phyloP scores from a whole-genome alignment of 2,113 vertebrate genomes.

The Synchiropus splendidus region DNA sequence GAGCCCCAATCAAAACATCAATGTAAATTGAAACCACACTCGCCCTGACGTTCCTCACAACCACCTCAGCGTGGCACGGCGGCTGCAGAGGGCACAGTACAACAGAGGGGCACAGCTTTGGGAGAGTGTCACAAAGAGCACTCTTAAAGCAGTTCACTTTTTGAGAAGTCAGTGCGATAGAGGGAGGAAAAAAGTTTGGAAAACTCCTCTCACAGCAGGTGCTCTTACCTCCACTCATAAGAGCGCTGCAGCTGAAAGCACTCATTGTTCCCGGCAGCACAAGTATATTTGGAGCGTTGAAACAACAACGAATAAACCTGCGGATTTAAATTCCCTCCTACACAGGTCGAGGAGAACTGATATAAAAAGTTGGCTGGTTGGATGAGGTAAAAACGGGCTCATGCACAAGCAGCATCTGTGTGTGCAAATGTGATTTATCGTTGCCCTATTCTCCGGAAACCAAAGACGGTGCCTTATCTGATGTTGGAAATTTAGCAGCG shows the following conservation, averaged over 20 bases:
- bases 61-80: constrained; percentile 16
- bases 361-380: too few species aligned
- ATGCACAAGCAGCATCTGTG: too few species aligned
- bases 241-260: constrained; percentile 21
- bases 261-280: constrained; percentile 25
- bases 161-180: constrained; percentile 14
- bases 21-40: constrained; percentile 39
- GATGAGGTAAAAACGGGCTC: too few species aligned
- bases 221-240: constrained; percentile 16
- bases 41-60: constrained; percentile 21
- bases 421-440: too few species aligned
- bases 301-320: too few species aligned
- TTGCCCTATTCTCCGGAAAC: too few species aligned
- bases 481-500: too few species aligned
- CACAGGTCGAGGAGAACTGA: constrained; percentile 30
- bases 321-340: constrained; percentile 36
- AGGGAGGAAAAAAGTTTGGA: too few species aligned
- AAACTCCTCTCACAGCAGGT: constrained; percentile 6
- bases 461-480: too few species aligned
- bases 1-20: constrained; percentile 43
- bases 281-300: constrained; percentile 31
- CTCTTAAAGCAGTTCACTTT: constrained; percentile 19
- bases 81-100: constrained; percentile 11
- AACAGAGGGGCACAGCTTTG: constrained; percentile 1
- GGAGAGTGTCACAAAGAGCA: background rate